These are phyloP conservation scores for Craniophora ligustri DNA, from an alignment of 2,888 invertebrate genomes.

Conservation along the genomic window DNA sequence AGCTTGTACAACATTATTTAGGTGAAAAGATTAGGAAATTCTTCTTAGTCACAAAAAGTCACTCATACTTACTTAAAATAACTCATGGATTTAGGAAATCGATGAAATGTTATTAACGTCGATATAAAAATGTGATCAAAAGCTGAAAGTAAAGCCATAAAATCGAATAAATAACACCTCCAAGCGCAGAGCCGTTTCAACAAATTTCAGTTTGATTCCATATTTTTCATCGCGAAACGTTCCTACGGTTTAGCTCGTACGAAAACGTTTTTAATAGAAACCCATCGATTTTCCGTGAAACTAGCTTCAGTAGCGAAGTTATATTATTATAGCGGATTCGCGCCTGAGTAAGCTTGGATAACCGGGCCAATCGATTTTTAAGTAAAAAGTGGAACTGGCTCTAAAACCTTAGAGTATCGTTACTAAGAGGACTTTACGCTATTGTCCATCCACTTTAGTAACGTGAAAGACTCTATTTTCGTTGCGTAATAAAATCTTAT, in stretches of 20 bases:
- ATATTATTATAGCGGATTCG: conserved; percentile 63
- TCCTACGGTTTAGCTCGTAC: conserved; percentile 46
- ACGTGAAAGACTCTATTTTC: conserved; percentile 44
- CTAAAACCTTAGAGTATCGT: conserved; percentile 51
- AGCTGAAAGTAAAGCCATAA: conserved; percentile 25
- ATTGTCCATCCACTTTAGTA: conserved; percentile 37
- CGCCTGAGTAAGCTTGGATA: conserved; percentile 65
- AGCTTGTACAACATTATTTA: no score
- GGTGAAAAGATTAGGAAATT: no score
- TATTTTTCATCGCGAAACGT: conserved; percentile 45
- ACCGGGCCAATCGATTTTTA: conserved; percentile 61
- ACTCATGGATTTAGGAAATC: conserved; percentile 7
- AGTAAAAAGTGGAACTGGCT: conserved; percentile 57
- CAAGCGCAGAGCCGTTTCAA: conserved; percentile 25
- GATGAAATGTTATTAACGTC: conserved; percentile 27
- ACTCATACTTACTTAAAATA: no score
- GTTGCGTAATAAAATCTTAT: conserved; percentile 26
- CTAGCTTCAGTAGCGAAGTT: conserved; percentile 54
- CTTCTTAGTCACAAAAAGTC: no score
- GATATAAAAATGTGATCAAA: conserved; percentile 32
- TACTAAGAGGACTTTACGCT: conserved; percentile 47
- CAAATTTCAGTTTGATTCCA: conserved; percentile 39
- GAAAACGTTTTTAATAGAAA: conserved; percentile 61
- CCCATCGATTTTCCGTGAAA: conserved; percentile 59
- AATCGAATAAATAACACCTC: conserved; percentile 43